Percentiles rank a stretch among this genome's conserved stretches.
These are phyloP conservation scores for Scortum barcoo DNA, from an alignment of 2,113 vertebrate species.

Conservation along the genomic window DNA sequence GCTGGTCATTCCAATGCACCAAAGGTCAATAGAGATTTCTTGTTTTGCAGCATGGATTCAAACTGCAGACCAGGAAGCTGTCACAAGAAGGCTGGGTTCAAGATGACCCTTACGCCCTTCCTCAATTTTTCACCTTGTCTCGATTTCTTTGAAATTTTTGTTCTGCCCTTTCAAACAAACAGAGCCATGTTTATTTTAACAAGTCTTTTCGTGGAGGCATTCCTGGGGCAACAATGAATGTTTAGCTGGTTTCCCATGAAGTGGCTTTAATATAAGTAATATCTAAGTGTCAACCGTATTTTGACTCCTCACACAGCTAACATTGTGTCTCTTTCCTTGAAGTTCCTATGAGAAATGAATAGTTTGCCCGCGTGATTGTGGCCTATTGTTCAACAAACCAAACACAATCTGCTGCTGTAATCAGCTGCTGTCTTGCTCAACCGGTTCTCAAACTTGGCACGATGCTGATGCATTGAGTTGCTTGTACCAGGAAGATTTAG, in stretches of 20 bases:
- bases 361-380: constrained; percentile 8
- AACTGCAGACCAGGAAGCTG: not conserved
- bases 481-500: constrained; percentile 50
- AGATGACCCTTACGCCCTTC: constrained; percentile 23
- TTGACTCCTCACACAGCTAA: constrained; percentile 28
- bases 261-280: constrained; percentile 20
- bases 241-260: constrained; percentile 47
- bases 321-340: constrained; percentile 48
- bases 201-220: not conserved
- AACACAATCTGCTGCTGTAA: constrained; percentile 38
- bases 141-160: constrained; percentile 1
- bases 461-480: constrained; percentile 6
- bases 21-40: not conserved
- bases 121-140: not conserved
- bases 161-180: constrained; percentile 16
- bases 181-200: constrained; percentile 33
- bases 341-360: constrained; percentile 48
- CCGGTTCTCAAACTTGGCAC: constrained; percentile 18
- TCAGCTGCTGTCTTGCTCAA: constrained; percentile 55
- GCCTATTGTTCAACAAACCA: constrained; percentile 49
- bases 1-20: not conserved
- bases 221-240: constrained; percentile 36
- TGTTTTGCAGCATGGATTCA: not conserved
- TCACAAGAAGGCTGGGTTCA: not conserved
- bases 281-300: constrained; percentile 38